Conservation (phyloP, 2,113 vertebrate genomes). For the Engraulis encrasicolus region DNA sequence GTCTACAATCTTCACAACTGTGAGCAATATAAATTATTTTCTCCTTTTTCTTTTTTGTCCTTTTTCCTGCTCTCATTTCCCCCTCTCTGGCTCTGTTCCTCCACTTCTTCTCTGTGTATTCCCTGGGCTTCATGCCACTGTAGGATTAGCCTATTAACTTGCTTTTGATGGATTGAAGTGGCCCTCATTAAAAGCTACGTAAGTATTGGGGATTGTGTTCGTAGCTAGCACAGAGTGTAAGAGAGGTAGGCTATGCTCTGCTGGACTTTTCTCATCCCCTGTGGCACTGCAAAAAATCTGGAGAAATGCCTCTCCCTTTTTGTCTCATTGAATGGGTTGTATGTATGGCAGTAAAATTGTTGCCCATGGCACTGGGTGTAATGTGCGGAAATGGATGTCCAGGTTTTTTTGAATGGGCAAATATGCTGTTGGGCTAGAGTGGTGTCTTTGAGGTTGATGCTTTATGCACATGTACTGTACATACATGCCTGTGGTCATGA, state of each 20-base stretch:
- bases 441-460: neutral
- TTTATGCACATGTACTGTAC: no score
- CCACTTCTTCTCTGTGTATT: neutral
- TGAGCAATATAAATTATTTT: neutral
- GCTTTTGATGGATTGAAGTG: conserved; percentile 19
- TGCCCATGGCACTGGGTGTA: neutral
- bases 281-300: neutral
- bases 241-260: no score
- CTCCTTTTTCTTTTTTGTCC: neutral
- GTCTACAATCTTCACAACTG: no score
- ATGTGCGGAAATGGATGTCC: no score
- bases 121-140: neutral
- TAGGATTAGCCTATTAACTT: conserved; percentile 13
- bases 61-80: neutral
- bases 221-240: neutral
- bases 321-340: neutral
- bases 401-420: neutral
- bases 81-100: no score
- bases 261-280: neutral
- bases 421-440: neutral
- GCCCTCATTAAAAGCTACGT: conserved; percentile 21
- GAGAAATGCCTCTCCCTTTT: neutral
- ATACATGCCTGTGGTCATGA: neutral
- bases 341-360: neutral
- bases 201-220: neutral